Evolutionary conservation across 2,888 invertebrate species (phyloP).

Genomic region (Baccha elongata): DNA sequence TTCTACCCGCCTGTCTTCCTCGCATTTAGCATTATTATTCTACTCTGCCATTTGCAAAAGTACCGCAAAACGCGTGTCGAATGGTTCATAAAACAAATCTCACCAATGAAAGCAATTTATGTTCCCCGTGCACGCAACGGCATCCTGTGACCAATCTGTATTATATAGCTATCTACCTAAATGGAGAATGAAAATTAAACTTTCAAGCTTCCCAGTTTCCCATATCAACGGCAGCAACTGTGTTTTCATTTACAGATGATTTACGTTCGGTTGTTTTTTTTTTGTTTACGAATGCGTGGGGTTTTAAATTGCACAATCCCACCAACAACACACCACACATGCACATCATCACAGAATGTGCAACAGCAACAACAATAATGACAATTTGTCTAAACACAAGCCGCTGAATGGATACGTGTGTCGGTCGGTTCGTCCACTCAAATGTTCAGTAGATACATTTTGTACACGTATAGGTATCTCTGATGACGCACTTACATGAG

Average conservation of each 20-base stretch:
- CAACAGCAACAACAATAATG: neutral
- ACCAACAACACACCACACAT: neutral
- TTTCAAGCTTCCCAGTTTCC: slow-evolving; percentile 25
- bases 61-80: slow-evolving; percentile 71
- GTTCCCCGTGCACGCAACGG: slow-evolving; percentile 60
- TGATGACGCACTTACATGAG: slow-evolving; percentile 27
- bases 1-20: neutral
- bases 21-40: neutral
- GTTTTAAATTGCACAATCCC: neutral
- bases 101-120: slow-evolving; percentile 69
- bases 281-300: neutral
- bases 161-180: neutral
- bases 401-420: neutral
- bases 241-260: slow-evolving; percentile 57
- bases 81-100: slow-evolving; percentile 72
- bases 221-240: slow-evolving; percentile 7
- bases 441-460: no score
- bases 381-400: slow-evolving; percentile 15
- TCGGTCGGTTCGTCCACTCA: no score
- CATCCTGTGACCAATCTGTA: neutral
- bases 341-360: neutral
- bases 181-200: neutral
- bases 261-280: slow-evolving; percentile 41
- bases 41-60: slow-evolving; percentile 57
- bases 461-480: neutral